Evolutionary conservation across 2,888 invertebrate genomes (phyloP), one percentile per base, ranked within the genome.

Genomic region (Campoletis raptor): DNA sequence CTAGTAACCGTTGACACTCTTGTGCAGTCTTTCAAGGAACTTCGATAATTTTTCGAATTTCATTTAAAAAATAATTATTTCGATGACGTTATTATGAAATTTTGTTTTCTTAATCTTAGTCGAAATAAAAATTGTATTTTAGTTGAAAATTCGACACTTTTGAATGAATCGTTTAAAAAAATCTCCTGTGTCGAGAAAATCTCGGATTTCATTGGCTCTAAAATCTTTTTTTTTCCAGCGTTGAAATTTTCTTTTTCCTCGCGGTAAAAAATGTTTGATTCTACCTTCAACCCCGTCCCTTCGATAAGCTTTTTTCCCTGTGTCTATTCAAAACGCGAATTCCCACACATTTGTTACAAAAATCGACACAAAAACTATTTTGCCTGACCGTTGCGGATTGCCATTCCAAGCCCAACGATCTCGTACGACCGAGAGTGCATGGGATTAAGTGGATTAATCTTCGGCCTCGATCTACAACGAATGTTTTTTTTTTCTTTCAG

Each of bases 401-500:
- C 18, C 70, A 45, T 18, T 45, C 24, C 24, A 36, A 69, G 61
- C 69, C 76, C 69, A 70, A 76, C 76, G 69, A 76, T 48, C 76
- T 48, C 69, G 10, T 54, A 54, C 73, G 67, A 30, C 81, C 73
- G 73, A 36, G 73, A 66, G 61, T 72, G 70, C 83, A 77, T 54
- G 72, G 83, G 86, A 83, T 86, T 83, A 86, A 86, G 86, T 83
- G 86, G 70, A 79, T 84, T 84, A 84, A 86, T 86, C 86, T 86
- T 76, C 86, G 84, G 74, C 86, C 86, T 86, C 73, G 76, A 86
- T 86, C 86, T 86, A 45, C 18, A 69, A 42, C 82, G 42, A 15
- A 30, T 18, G 52, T 40, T 37, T 15, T 66, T 45, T 72, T 61
- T 74, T 67, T 48, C 67, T 30, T 45, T 12, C 70, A 36, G n/a